Base-by-base conservation (phyloP, 1,140 invertebrate genomes). In the Atta texana region DNA sequence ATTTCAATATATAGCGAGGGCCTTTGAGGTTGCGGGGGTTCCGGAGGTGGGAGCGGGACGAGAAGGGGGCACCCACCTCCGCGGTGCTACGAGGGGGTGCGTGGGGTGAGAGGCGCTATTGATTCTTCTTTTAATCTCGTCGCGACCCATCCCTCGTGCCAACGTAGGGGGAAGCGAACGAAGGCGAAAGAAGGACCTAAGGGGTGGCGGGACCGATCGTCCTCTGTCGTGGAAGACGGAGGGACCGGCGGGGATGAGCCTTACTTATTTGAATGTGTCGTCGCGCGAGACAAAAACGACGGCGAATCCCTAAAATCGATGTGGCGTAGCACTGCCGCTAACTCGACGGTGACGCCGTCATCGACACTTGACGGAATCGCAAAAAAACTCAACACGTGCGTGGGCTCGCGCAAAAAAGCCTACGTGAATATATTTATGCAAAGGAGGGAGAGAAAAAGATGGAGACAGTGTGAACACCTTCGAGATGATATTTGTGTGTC, bases 101-200 rank as follows among this genome's bases (percentile, higher is more conserved):
- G 75, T 78, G 85, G 84, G 76, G 81, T 88, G 89, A 89, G 85
- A 90, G 85, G 82, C 87, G 87, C 89, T 90, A 87, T 95, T 95
- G 94, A 95, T 95, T 95, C 94, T 94, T 95, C 94, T 95, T 95
- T 95, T 95, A 95, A 95, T 95, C 94, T 94, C 94, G 94, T 95
- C 94, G 94, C 92, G 91, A 93, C 93, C 93, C 94, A 94, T 93
- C 92, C 93, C 91, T 63, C 89, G 89, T 88, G 88, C 88, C 90
- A 90, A 89, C 86, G 89, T 81, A 81, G 76, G 88, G 87, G 80
- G 76, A 51, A 34, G 57, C 57, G 72, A 71, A 44, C 31, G 68
- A 88, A 76, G 59, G 64, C 49, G 74, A 84, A 84, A 61, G 86
- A 87, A 72, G 85, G 87, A 81, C 66, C 59, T 68, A 55, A 28